Evolutionary conservation across 2,113 vertebrate species (phyloP), one percentile per base, ranked within the genome.

Genomic region (Myrmophylax atrothorax): DNA sequence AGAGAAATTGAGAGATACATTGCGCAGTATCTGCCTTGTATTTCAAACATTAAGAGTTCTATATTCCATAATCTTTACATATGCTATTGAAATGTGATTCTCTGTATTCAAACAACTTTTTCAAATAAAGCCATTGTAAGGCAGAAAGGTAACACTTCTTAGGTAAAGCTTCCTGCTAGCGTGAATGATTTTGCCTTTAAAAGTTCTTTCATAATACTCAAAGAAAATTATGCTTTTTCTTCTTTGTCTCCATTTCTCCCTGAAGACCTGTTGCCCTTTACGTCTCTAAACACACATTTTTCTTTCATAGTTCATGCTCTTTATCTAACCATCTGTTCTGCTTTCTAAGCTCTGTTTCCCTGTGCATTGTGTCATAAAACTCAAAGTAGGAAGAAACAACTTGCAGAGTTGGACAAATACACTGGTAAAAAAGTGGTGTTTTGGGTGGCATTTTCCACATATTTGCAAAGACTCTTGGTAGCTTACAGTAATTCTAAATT

Each of bases 371-470:
- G 29, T 86, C 58, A 80, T 56, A 82, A 73, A 63, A 77, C 56
- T 69, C 22, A 9, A 88, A 89, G 26, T 33, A 59, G 49, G 23
- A 86, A 79, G 35, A 76, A 88, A 79, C 70, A 9, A 74, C 66
- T 91, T 92, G 76, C 47, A 69, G 56, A 76, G n/a, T 14, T 92
- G 90, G 73, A 42, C 52, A 96, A 91, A 97, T 33, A 80, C 25
- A 85, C 24, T 50, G 37, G 63, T 42, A 66, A 73, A 91, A 60
- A 47, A 68, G 23, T 76, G 46, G 58, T 40, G 68, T 85, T 85
- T 84, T 66, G 58, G 40, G 62, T 66, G 60, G 14, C 26, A 50
- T 85, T 95, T 94, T 89, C 91, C 66, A 91, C 20, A 14, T 80
- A 37, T 58, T 58, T 91, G 50, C 60, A 42, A 31, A 80, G 42